Conservation (phyloP, 2,797 vertebrate species). For the Acrossocheilus fasciatus region DNA sequence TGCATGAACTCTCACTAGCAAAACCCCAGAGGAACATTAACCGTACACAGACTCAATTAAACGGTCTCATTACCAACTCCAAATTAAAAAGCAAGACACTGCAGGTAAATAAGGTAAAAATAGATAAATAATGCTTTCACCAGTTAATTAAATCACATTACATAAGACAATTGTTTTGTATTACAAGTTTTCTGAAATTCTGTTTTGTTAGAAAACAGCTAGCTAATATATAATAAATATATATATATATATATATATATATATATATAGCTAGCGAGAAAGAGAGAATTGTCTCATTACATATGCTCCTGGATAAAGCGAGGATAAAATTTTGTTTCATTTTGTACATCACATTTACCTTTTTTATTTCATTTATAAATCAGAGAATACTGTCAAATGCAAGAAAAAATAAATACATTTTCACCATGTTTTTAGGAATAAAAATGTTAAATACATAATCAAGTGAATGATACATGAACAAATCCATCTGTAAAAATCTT, state of each 20-base stretch:
- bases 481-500: background rate
- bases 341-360: background rate
- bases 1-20: background rate
- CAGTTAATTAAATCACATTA: background rate
- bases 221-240: too few species aligned
- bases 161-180: background rate
- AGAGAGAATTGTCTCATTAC: background rate
- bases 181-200: background rate
- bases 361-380: background rate
- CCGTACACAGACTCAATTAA: background rate
- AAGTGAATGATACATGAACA: background rate
- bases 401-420: background rate
- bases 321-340: background rate
- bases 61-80: background rate
- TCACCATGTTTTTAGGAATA: background rate
- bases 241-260: too few species aligned
- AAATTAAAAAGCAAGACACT: background rate
- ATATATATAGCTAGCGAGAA: too few species aligned
- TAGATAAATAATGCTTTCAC: background rate
- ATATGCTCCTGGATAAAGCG: background rate
- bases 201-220: too few species aligned
- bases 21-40: background rate
- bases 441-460: background rate
- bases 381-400: background rate
- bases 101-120: background rate